Percentiles rank a stretch among this genome's conserved stretches.
phyloP scores from a whole-genome alignment of 1,140 invertebrate genomes.

The Melitaea cinxia region DNA sequence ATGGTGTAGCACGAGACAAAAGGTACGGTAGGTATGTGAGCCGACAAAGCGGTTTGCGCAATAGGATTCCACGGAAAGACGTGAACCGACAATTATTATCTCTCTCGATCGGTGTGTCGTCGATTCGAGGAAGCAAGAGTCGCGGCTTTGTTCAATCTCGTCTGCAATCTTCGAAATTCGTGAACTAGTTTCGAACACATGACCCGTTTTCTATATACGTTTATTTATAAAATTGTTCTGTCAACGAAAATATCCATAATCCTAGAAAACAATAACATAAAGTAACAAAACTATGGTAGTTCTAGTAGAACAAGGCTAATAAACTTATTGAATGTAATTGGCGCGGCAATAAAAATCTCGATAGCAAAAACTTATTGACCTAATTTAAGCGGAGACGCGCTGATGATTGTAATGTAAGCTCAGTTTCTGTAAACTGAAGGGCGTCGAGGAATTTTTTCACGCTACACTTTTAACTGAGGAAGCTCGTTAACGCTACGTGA shows the following conservation, averaged over 20 bases:
- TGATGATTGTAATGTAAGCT: slow-evolving; percentile 38
- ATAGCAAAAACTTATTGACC: slow-evolving; percentile 23
- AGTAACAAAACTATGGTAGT: too few species aligned
- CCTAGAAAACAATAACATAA: too few species aligned
- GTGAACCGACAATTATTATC: slow-evolving; percentile 78
- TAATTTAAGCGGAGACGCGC: slow-evolving; percentile 18
- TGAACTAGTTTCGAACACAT: slow-evolving; percentile 25
- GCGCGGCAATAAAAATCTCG: slow-evolving; percentile 13
- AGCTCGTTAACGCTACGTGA: slow-evolving; percentile 77
- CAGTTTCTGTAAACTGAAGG: slow-evolving; percentile 29
- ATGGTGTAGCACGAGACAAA: slow-evolving; percentile 76
- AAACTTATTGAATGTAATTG: slow-evolving; percentile 13
- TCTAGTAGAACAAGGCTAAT: background rate
- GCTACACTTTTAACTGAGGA: slow-evolving; percentile 72
- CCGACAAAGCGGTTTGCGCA: slow-evolving; percentile 77
- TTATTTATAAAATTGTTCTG: slow-evolving; percentile 3
- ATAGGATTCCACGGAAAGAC: slow-evolving; percentile 76
- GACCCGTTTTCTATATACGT: slow-evolving; percentile 3
- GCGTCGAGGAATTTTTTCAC: slow-evolving; percentile 66
- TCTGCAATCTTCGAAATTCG: slow-evolving; percentile 37
- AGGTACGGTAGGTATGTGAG: slow-evolving; percentile 62
- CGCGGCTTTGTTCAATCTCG: slow-evolving; percentile 44
- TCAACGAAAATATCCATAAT: background rate
- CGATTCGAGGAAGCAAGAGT: slow-evolving; percentile 62
- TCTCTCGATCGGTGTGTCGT: slow-evolving; percentile 63